phyloP scores from a whole-genome alignment of 2,888 invertebrate species.

The Gandaritis pyraliata region DNA sequence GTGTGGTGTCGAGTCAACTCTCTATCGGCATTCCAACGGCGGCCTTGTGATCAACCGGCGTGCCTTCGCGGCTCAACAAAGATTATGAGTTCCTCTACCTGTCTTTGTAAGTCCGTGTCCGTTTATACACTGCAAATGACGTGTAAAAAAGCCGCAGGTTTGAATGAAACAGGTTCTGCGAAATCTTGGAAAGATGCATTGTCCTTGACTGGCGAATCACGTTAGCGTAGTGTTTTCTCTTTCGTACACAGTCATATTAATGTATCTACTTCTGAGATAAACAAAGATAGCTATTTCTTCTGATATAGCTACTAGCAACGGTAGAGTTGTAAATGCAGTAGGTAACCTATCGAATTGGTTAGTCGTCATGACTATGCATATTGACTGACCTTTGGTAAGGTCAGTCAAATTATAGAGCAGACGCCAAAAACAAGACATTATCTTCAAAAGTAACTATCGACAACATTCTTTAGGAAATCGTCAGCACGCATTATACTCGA shows the following conservation, averaged over 20 bases:
- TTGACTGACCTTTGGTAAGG: constrained; percentile 18
- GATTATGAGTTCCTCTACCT: constrained; percentile 42
- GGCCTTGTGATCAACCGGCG: constrained; percentile 61
- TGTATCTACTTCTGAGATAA: background rate
- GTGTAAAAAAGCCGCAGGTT: constrained; percentile 26
- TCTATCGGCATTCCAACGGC: constrained; percentile 68
- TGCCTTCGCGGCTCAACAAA: constrained; percentile 47
- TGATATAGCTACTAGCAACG: background rate
- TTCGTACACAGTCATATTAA: background rate
- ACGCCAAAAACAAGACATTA: constrained; percentile 13
- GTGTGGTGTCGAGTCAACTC: constrained; percentile 59
- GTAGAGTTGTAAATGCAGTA: constrained; percentile 9
- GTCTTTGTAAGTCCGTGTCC: constrained; percentile 38
- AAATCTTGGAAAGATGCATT: constrained; percentile 29
- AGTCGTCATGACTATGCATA: constrained; percentile 18
- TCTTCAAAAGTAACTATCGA: constrained; percentile 15
- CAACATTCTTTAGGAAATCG: constrained; percentile 21
- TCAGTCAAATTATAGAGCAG: constrained; percentile 30
- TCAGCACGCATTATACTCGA: constrained; percentile 16
- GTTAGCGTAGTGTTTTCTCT: background rate
- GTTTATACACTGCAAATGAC: constrained; percentile 21
- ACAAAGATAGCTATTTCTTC: constrained; percentile 3
- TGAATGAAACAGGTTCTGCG: constrained; percentile 31
- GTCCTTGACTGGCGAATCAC: constrained; percentile 23
- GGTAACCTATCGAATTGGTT: background rate